These are phyloP conservation scores for Centroberyx gerrardi DNA, from an alignment of 2,797 vertebrate genomes.

Conservation along the genomic window DNA sequence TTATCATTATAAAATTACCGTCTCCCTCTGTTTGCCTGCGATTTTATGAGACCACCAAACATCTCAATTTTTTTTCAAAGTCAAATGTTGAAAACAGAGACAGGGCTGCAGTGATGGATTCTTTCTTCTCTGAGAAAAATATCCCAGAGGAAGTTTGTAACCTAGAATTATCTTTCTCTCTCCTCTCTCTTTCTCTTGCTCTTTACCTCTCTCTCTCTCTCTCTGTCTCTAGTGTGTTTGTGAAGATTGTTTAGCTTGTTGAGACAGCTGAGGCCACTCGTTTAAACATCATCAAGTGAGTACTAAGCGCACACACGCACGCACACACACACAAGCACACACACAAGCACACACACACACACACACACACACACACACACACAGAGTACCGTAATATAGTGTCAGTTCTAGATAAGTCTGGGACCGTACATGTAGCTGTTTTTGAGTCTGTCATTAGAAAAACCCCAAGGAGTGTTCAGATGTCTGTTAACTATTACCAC, in stretches of 20 bases:
- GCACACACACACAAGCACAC: slow-evolving; percentile 10
- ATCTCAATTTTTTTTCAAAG: slow-evolving; percentile 51
- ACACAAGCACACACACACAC: slow-evolving; percentile 17
- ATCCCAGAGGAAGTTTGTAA: slow-evolving; percentile 80
- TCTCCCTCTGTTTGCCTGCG: slow-evolving; percentile 71
- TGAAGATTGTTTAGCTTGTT: slow-evolving; percentile 80
- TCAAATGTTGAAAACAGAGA: slow-evolving; percentile 41
- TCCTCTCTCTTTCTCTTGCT: slow-evolving; percentile 47
- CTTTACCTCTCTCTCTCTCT: slow-evolving; percentile 56
- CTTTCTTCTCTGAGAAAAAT: slow-evolving; percentile 75
- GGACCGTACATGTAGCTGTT: slow-evolving; percentile 44
- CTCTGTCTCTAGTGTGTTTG: slow-evolving; percentile 59
- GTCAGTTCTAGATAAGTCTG: slow-evolving; percentile 47
- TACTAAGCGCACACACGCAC: slow-evolving; percentile 20
- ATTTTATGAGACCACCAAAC: slow-evolving; percentile 82
- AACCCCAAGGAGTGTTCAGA: slow-evolving; percentile 28
- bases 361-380: slow-evolving; percentile 20
- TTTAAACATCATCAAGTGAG: slow-evolving; percentile 81
- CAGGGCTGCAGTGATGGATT: slow-evolving; percentile 64
- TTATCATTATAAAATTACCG: slow-evolving; percentile 81
- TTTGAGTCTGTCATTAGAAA: slow-evolving; percentile 57
- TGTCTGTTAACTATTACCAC: slow-evolving; percentile 65
- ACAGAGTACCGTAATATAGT: slow-evolving; percentile 45
- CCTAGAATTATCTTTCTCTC: slow-evolving; percentile 80
- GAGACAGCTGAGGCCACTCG: slow-evolving; percentile 78